phyloP scores from a whole-genome alignment of 2,888 invertebrate genomes.

The Labia minor region DNA sequence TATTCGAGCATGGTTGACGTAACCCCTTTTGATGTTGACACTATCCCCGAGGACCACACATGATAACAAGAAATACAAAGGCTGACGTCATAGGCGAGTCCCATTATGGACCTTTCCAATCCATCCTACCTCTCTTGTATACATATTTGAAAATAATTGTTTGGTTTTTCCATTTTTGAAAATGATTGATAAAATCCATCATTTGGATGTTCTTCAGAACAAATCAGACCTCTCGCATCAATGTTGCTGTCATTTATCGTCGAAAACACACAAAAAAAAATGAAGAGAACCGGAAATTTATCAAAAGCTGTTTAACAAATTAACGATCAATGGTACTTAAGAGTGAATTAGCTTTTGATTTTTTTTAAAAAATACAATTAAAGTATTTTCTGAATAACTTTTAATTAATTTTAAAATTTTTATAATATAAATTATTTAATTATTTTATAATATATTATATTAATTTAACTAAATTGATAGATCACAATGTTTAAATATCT shows the following conservation, averaged over 20 bases:
- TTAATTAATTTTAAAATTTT: too few species aligned
- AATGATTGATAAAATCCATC: conserved; percentile 1
- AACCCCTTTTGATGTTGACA: not conserved
- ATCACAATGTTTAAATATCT: too few species aligned
- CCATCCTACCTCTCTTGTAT: not conserved
- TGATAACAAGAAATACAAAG: not conserved
- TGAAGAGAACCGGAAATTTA: not conserved
- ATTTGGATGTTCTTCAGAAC: not conserved
- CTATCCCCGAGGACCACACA: not conserved
- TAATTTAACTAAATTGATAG: too few species aligned
- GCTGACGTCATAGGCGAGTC: not conserved
- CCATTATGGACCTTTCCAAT: not conserved
- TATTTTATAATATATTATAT: too few species aligned
- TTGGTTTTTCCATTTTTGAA: conserved; percentile 5
- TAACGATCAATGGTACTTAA: not conserved
- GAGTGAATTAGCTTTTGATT: not conserved
- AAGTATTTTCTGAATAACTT: too few species aligned
- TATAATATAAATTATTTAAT: too few species aligned
- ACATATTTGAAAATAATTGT: conserved; percentile 3
- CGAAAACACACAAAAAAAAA: too few species aligned
- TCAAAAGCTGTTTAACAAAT: conserved; percentile 3
- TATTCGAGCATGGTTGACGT: not conserved
- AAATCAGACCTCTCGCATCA: not conserved
- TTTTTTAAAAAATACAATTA: too few species aligned
- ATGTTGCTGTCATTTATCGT: not conserved